phyloP scores from a whole-genome alignment of 2,797 vertebrate species.

The Trachops cirrhosus region DNA sequence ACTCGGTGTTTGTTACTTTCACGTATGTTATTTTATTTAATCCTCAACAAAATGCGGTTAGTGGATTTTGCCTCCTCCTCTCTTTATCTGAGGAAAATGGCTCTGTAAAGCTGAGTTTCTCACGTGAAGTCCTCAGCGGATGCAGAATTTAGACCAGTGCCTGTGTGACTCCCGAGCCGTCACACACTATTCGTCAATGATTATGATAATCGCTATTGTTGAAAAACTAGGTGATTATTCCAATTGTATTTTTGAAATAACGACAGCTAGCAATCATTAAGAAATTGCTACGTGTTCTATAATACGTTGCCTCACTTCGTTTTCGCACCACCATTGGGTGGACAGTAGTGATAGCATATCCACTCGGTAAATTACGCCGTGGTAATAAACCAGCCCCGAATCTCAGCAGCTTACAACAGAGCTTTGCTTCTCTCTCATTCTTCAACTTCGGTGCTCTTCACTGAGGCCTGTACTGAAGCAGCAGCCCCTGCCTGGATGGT shows the following conservation, averaged over 20 bases:
- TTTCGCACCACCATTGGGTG: background rate
- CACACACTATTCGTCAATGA: background rate
- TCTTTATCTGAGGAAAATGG: background rate
- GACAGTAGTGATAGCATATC: background rate
- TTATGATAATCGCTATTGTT: background rate
- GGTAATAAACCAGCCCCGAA: background rate
- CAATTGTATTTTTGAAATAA: background rate
- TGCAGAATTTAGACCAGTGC: background rate
- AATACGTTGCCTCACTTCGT: background rate
- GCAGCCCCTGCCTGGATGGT: background rate
- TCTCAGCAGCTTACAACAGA: background rate
- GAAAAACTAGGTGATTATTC: background rate
- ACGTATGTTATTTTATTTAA: background rate
- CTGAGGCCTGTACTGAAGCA: background rate
- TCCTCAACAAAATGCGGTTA: background rate
- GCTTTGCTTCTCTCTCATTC: background rate
- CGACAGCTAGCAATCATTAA: background rate
- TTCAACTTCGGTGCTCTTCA: background rate
- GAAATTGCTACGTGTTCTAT: background rate
- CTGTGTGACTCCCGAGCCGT: background rate
- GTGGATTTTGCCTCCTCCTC: background rate
- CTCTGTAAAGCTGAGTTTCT: background rate
- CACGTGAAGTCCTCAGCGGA: background rate
- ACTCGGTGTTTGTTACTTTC: background rate
- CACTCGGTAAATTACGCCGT: background rate